Percentiles rank a stretch among this genome's conserved stretches.
Conservation (phyloP, 1,140 invertebrate species). For the Pseudomyrmex concolor region DNA sequence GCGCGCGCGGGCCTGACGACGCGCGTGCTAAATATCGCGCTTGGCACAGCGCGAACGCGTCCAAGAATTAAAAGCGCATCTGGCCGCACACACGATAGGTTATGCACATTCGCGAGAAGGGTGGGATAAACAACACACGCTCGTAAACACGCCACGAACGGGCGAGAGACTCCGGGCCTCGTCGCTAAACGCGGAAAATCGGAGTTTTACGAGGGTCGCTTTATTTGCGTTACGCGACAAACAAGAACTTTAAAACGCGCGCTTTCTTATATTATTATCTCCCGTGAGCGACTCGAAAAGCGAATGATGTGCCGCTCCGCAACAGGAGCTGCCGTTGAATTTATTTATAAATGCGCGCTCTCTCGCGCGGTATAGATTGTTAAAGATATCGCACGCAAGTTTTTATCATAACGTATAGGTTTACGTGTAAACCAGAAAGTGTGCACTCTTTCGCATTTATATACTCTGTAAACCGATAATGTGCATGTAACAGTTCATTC, state of each 20-base stretch:
- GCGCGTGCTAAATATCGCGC: constrained; percentile 40
- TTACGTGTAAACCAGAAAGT: neutral
- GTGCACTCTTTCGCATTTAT: neutral
- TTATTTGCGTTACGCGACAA: neutral
- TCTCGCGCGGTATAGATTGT: no score
- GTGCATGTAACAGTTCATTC: no score
- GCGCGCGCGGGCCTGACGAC: neutral
- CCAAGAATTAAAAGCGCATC: constrained; percentile 49
- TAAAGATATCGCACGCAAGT: no score
- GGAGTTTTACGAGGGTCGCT: constrained; percentile 4
- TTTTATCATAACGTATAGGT: no score
- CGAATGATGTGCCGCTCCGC: no score
- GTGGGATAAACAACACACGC: constrained; percentile 13
- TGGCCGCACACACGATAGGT: neutral
- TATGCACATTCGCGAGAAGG: neutral
- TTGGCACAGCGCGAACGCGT: constrained; percentile 17
- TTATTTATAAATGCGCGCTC: no score
- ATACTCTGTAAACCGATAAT: neutral
- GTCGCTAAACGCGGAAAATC: neutral
- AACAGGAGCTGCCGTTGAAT: neutral
- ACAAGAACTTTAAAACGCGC: neutral
- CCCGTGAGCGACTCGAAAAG: no score
- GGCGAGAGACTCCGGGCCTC: neutral
- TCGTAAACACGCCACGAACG: constrained; percentile 21
- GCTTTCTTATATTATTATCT: neutral